Evolutionary conservation across 2,888 invertebrate genomes (phyloP).

Genomic region (Selenia dentaria): DNA sequence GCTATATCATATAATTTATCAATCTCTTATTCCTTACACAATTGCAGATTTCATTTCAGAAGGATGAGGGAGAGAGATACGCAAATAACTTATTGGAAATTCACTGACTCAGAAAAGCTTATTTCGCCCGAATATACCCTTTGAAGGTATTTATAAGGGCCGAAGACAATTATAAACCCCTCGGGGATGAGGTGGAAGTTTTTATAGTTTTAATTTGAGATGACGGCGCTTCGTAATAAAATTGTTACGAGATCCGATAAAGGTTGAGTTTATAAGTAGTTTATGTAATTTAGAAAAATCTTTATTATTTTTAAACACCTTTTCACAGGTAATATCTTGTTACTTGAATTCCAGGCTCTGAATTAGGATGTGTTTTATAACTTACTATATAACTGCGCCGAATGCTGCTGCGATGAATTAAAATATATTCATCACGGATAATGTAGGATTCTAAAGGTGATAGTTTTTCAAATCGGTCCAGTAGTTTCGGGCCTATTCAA

Average conservation of each 20-base stretch:
- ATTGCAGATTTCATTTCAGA: constrained; percentile 24
- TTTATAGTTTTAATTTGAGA: constrained; percentile 23
- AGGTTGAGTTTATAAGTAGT: too few species aligned
- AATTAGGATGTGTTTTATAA: too few species aligned
- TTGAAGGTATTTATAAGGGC: constrained; percentile 32
- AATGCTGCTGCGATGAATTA: too few species aligned
- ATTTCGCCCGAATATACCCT: constrained; percentile 14
- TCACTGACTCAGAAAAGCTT: constrained; percentile 25
- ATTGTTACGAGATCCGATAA: background rate
- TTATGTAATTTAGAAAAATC: too few species aligned
- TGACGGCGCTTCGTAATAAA: background rate
- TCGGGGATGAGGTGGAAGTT: constrained; percentile 12
- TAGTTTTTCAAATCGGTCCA: too few species aligned
- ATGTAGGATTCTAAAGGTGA: too few species aligned
- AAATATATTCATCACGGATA: too few species aligned
- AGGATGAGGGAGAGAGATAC: constrained; percentile 7
- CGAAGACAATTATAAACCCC: constrained; percentile 27
- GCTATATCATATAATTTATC: background rate
- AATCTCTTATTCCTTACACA: background rate
- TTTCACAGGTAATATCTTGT: too few species aligned
- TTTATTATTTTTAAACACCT: too few species aligned
- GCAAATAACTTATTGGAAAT: constrained; percentile 26
- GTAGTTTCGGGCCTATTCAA: too few species aligned
- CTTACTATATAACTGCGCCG: too few species aligned
- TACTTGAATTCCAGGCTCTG: too few species aligned